These are phyloP conservation scores for Tachycineta bicolor DNA, from an alignment of 2,113 vertebrate genomes.

Conservation along the genomic window DNA sequence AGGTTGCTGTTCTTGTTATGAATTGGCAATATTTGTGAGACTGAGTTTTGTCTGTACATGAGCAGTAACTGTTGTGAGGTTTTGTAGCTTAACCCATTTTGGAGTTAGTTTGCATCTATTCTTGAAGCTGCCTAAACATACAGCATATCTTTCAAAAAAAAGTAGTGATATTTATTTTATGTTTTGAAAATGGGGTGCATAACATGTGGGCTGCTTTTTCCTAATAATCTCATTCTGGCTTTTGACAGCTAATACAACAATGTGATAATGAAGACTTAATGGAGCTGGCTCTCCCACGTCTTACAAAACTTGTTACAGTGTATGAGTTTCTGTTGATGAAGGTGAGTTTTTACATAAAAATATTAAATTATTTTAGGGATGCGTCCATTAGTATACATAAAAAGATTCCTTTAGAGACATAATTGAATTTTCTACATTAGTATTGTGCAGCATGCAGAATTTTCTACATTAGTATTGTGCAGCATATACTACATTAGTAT, in stretches of 20 bases:
- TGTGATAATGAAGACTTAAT: conserved; percentile 88
- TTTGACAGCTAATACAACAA: conserved; percentile 82
- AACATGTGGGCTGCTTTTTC: neutral
- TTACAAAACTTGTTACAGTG: conserved; percentile 86
- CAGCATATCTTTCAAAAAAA: neutral
- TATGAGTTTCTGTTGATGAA: conserved; percentile 93
- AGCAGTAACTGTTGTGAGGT: neutral
- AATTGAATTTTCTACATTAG: neutral
- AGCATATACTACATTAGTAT: neutral
- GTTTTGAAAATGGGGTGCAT: neutral
- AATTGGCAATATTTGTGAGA: neutral
- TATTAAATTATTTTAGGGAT: neutral
- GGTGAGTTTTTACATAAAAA: conserved; percentile 71
- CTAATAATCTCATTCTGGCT: conserved; percentile 12
- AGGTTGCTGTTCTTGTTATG: neutral
- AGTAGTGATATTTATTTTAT: neutral
- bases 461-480: neutral
- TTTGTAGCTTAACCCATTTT: neutral
- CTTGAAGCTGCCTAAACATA: neutral
- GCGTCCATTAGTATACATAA: neutral
- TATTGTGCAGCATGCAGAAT: neutral
- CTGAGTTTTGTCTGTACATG: neutral
- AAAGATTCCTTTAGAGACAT: neutral
- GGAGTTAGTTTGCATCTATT: neutral
- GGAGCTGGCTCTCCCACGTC: conserved; percentile 86